These are phyloP conservation scores for Corythucha ciliata DNA, from an alignment of 2,888 invertebrate genomes.

Conservation along the genomic window DNA sequence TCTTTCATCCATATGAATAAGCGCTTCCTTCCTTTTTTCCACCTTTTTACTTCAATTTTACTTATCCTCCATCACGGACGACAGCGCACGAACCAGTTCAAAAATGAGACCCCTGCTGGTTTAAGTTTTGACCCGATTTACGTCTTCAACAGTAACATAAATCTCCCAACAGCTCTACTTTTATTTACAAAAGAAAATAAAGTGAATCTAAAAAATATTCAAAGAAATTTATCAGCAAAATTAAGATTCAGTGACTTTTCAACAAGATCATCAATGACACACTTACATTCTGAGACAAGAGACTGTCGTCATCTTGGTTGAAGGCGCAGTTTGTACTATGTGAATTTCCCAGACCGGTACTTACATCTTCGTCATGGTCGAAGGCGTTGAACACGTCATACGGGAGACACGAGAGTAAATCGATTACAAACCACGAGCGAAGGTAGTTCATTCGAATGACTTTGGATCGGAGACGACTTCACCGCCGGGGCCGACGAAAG, in stretches of 20 bases:
- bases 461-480: slow-evolving; percentile 97
- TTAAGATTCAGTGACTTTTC: no score
- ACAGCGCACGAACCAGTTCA: no score
- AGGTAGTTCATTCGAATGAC: slow-evolving; percentile 98
- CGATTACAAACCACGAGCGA: slow-evolving; percentile 99
- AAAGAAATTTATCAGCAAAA: no score
- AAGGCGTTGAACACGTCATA: slow-evolving; percentile 99
- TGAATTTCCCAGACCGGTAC: slow-evolving; percentile 40
- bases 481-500: slow-evolving; percentile 93
- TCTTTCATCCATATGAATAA: no score
- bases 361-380: slow-evolving; percentile 95
- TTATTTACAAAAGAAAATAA: slow-evolving; percentile 4
- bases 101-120: no score
- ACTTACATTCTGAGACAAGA: slow-evolving; percentile 36
- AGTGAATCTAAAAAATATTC: no score
- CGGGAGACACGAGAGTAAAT: slow-evolving; percentile 95
- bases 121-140: no score
- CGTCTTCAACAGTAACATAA: no score
- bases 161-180: no score
- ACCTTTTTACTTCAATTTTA: no score
- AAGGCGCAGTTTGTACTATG: slow-evolving; percentile 20
- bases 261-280: slow-evolving; percentile 19
- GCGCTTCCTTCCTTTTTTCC: no score
- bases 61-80: no score
- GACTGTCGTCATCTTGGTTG: slow-evolving; percentile 29